Percentiles rank a stretch among this genome's conserved stretches.
Conservation (phyloP, 2,797 vertebrate genomes). For the Ctenopoma kingsleyae region DNA sequence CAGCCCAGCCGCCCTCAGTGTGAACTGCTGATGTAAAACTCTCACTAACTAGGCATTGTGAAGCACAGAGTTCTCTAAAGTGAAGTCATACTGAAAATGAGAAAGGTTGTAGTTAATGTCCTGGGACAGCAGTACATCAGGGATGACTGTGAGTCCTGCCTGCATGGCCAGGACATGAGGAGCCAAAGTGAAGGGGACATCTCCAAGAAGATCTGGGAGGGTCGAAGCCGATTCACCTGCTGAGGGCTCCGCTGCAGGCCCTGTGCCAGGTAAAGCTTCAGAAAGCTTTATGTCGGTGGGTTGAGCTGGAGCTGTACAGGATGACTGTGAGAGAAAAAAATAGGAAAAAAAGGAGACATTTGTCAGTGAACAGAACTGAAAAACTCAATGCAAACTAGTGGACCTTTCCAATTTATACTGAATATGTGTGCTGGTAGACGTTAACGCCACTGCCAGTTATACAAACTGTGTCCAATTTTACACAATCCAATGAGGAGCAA, state of each 20-base stretch:
- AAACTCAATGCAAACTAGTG: no score
- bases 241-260: constrained; percentile 38
- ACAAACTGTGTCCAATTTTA: no score
- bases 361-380: background rate
- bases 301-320: constrained; percentile 16
- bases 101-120: constrained; percentile 89
- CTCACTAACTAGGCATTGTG: constrained; percentile 79
- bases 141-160: constrained; percentile 77
- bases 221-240: constrained; percentile 72
- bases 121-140: constrained; percentile 85
- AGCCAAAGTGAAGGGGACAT: constrained; percentile 94
- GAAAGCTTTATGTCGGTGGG: constrained; percentile 1
- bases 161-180: constrained; percentile 92
- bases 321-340: constrained; percentile 59
- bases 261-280: constrained; percentile 42
- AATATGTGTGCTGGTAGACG: no score
- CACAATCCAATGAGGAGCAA: no score
- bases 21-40: background rate
- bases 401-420: no score
- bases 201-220: constrained; percentile 90
- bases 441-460: no score
- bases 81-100: constrained; percentile 95
- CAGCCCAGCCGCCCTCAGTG: background rate
- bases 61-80: constrained; percentile 95
- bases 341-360: constrained; percentile 8